phyloP scores from a whole-genome alignment of 2,888 invertebrate species.

The Bellardia bayeri region DNA sequence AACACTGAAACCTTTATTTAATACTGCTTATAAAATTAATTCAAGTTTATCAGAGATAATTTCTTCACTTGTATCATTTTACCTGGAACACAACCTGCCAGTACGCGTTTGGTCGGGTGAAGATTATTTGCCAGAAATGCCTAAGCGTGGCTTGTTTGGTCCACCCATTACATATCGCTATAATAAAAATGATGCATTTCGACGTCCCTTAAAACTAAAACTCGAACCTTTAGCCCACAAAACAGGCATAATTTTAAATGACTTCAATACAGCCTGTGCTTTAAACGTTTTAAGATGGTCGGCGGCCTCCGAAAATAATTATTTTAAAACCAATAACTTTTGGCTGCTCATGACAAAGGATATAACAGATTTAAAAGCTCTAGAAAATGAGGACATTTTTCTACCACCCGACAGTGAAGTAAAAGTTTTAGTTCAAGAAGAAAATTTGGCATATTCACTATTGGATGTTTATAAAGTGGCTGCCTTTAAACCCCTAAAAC shows the following conservation, averaged over 20 bases:
- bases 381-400: constrained; percentile 79
- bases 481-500: constrained; percentile 77
- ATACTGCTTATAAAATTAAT: not conserved
- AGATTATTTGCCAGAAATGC: constrained; percentile 74
- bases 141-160: constrained; percentile 60
- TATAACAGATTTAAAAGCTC: constrained; percentile 69
- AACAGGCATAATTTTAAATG: constrained; percentile 79
- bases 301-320: constrained; percentile 80
- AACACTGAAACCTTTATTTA: not conserved
- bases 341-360: constrained; percentile 79
- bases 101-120: constrained; percentile 78
- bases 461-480: constrained; percentile 82
- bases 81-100: constrained; percentile 75
- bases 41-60: constrained; percentile 7
- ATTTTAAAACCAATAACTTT: constrained; percentile 81
- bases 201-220: constrained; percentile 76
- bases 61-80: not conserved
- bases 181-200: constrained; percentile 73
- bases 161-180: constrained; percentile 78
- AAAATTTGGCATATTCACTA: constrained; percentile 72
- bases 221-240: constrained; percentile 77
- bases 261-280: constrained; percentile 78
- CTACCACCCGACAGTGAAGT: constrained; percentile 81
- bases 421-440: constrained; percentile 75
- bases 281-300: constrained; percentile 79